Percentiles rank a stretch among this genome's conserved stretches.
Conservation (phyloP, 2,113 vertebrate species). For the Gnathonemus longibarbis region DNA sequence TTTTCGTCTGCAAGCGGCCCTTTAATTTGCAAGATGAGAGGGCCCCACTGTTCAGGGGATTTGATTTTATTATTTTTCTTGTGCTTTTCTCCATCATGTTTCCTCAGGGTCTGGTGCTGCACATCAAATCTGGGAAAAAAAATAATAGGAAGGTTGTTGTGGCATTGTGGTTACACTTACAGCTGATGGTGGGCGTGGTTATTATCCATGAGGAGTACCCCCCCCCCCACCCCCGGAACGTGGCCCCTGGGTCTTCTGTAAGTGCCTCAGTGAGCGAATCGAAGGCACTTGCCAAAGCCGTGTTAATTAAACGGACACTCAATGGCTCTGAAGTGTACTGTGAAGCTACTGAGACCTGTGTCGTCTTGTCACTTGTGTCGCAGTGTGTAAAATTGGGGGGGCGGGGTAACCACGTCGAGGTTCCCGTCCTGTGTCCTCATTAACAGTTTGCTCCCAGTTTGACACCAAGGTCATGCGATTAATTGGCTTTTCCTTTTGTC, state of each 20-base stretch:
- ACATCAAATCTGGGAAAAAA: not conserved
- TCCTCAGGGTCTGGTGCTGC: not conserved
- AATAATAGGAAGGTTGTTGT: not conserved
- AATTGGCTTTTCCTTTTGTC: not conserved
- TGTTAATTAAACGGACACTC: not conserved
- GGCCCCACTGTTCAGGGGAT: not conserved
- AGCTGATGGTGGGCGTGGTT: not conserved
- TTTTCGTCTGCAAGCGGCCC: not conserved
- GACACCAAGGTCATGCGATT: not conserved
- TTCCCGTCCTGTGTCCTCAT: not conserved
- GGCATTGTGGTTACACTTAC: not conserved
- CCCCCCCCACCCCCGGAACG: not conserved
- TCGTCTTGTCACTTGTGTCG: not conserved
- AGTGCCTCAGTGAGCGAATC: not conserved
- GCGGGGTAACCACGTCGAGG: not conserved
- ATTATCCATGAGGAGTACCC: not conserved
- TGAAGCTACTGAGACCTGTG: not conserved
- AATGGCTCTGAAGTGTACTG: not conserved
- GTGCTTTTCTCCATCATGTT: not conserved
- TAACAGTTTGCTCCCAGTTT: not conserved
- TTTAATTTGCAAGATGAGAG: constrained; percentile 4
- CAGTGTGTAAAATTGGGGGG: not conserved
- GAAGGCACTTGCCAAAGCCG: not conserved
- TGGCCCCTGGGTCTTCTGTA: not conserved
- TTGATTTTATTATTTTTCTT: not conserved